phyloP scores from a whole-genome alignment of 1,140 invertebrate species.

The Aphis gossypii region DNA sequence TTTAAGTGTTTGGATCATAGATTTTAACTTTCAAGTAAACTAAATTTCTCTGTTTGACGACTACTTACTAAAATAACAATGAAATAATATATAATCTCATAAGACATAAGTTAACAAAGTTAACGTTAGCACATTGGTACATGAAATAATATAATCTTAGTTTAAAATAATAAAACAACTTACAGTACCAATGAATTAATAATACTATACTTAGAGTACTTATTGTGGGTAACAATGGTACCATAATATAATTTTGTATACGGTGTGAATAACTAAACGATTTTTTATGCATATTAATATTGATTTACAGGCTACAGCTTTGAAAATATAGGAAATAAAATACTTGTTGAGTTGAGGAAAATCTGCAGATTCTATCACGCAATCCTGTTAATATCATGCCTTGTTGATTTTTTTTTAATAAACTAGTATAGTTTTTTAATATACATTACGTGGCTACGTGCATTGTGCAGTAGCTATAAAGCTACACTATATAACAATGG shows the following conservation, averaged over 20 bases:
- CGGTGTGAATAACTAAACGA: neutral
- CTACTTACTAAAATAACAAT: neutral
- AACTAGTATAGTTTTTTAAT: neutral
- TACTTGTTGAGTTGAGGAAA: neutral
- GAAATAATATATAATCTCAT: neutral
- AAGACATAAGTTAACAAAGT: neutral
- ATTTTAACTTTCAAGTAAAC: neutral
- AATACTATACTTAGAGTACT: neutral
- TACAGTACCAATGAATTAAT: neutral
- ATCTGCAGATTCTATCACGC: neutral
- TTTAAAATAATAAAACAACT: neutral
- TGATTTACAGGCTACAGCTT: neutral
- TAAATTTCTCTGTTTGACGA: neutral
- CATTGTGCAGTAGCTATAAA: neutral
- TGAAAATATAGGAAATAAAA: neutral
- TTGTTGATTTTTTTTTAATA: neutral
- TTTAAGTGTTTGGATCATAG: neutral
- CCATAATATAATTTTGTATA: neutral
- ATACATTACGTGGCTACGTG: neutral
- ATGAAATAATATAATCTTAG: neutral
- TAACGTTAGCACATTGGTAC: neutral
- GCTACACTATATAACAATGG: neutral
- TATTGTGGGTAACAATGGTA: neutral
- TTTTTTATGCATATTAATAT: neutral
- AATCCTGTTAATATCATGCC: neutral